Conservation (phyloP, 92 coral and sea anemone species). For the Actinernus sp. region DNA sequence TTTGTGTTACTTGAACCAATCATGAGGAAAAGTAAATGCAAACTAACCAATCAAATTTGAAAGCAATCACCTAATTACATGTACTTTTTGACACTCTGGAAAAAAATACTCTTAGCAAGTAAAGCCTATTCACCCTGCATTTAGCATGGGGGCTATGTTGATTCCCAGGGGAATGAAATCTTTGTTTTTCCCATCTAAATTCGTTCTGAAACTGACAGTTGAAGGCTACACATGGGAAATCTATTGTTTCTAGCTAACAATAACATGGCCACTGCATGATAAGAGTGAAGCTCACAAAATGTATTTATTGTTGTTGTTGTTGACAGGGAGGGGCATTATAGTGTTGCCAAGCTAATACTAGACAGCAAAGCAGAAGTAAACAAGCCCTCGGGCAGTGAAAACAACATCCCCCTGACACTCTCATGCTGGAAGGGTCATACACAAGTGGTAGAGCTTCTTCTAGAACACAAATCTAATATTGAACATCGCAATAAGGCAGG, state of each 20-base stretch:
- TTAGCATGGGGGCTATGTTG: too few species aligned
- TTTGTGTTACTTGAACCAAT: too few species aligned
- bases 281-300: not conserved
- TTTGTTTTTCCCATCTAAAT: too few species aligned
- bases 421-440: constrained; percentile 99
- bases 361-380: constrained; percentile 98
- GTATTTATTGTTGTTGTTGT: not conserved
- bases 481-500: constrained; percentile 99
- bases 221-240: not conserved
- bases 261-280: not conserved
- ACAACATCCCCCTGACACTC: constrained; percentile 95
- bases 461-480: constrained; percentile 93
- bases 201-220: too few species aligned
- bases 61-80: too few species aligned
- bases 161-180: too few species aligned
- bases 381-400: constrained; percentile 99
- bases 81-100: too few species aligned
- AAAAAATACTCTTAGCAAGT: too few species aligned
- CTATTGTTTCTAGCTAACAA: not conserved
- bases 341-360: constrained; percentile 96
- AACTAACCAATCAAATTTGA: too few species aligned
- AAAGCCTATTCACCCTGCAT: too few species aligned
- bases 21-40: too few species aligned
- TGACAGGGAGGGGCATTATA: constrained; percentile 95
- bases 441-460: constrained; percentile 89